Evolutionary conservation across 37 sponge, comb jelly and placozoan species (phyloP).

Genomic region (Spongia lamella): DNA sequence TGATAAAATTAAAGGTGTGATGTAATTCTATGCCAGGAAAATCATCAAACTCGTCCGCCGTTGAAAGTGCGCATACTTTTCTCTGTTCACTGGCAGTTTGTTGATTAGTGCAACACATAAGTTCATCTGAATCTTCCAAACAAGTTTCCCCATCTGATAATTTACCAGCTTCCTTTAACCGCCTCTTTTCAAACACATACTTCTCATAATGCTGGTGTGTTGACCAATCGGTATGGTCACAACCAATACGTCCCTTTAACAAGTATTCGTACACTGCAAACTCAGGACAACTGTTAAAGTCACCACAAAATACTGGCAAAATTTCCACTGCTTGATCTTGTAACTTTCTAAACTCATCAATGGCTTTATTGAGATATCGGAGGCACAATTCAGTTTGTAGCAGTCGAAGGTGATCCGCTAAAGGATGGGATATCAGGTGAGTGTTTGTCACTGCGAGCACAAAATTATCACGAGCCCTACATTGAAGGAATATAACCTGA

Average conservation of each 20-base stretch:
- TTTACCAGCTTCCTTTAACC: not conserved
- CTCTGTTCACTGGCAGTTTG: not conserved
- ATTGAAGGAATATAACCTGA: slow-evolving; percentile 28
- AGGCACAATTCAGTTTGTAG: slow-evolving; percentile 62
- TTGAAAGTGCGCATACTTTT: no score
- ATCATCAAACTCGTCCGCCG: slow-evolving; percentile 34
- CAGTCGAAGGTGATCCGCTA: slow-evolving; percentile 70
- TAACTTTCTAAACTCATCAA: slow-evolving; percentile 22
- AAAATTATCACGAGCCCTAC: slow-evolving; percentile 1
- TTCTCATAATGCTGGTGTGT: slow-evolving; percentile 20
- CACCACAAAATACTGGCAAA: slow-evolving; percentile 66
- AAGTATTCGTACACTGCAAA: slow-evolving; percentile 69
- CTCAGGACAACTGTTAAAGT: slow-evolving; percentile 87
- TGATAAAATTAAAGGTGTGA: slow-evolving; percentile 35
- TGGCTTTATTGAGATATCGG: slow-evolving; percentile 12
- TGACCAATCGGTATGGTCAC: slow-evolving; percentile 60
- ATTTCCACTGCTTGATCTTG: not conserved
- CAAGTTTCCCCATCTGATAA: not conserved
- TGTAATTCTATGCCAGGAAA: slow-evolving; percentile 20
- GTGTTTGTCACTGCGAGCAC: slow-evolving; percentile 70
- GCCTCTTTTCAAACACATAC: not conserved
- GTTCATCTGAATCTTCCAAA: not conserved
- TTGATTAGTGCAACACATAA: not conserved
- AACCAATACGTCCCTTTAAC: slow-evolving; percentile 24
- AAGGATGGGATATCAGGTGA: slow-evolving; percentile 76